Percentiles rank a stretch among this genome's conserved stretches.
Evolutionary conservation across 1,140 invertebrate species (phyloP).

Genomic region (Anastrepha obliqua): DNA sequence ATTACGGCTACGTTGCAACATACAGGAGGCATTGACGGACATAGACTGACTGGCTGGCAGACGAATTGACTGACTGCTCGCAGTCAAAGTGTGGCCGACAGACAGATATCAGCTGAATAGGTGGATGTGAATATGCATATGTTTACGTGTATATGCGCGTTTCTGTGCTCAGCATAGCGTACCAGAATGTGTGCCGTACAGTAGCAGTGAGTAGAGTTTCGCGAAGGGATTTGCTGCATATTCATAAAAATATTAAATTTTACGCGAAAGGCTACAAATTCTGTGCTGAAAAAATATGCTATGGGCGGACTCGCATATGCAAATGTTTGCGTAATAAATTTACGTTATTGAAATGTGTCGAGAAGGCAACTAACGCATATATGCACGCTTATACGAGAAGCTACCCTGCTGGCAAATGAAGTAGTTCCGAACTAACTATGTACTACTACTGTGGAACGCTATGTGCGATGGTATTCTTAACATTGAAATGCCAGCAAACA

Average conservation of each 20-base stretch:
- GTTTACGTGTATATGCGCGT: neutral
- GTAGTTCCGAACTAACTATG: too few species aligned
- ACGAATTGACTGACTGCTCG: neutral
- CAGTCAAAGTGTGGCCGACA: neutral
- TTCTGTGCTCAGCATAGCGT: neutral
- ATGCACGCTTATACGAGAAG: too few species aligned
- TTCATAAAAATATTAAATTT: conserved; percentile 23
- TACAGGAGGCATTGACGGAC: conserved; percentile 5
- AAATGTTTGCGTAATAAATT: conserved; percentile 74
- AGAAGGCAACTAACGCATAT: conserved; percentile 22
- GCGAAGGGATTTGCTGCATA: neutral
- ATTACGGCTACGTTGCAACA: conserved; percentile 67
- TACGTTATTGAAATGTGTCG: conserved; percentile 73
- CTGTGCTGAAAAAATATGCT: conserved; percentile 63
- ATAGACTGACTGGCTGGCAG: neutral
- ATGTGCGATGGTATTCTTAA: too few species aligned
- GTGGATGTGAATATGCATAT: neutral
- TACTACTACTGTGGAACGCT: too few species aligned
- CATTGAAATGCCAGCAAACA: too few species aligned
- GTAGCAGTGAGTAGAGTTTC: neutral
- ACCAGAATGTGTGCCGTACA: neutral
- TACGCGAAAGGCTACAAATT: neutral
- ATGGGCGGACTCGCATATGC: conserved; percentile 60
- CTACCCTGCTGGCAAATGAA: too few species aligned
- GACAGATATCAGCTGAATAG: too few species aligned